Evolutionary conservation across 2,113 vertebrate species (phyloP).

Genomic region (Leiothrix lutea): DNA sequence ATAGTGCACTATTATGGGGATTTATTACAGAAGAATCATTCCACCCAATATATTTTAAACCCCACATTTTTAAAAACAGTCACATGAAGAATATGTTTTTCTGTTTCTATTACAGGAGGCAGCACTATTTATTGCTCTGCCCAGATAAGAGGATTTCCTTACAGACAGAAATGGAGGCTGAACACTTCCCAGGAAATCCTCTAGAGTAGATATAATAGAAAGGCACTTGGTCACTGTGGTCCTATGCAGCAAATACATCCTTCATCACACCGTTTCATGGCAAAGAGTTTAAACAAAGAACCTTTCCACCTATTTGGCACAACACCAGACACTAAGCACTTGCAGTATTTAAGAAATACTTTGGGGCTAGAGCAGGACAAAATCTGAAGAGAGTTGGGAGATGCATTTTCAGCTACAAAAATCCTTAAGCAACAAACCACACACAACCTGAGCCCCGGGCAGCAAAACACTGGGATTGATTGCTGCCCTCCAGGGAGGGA

Average conservation of each 20-base stretch:
- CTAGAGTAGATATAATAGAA: constrained; percentile 26
- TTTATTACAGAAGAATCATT: constrained; percentile 33
- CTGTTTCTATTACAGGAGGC: constrained; percentile 47
- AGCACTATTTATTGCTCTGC: constrained; percentile 60
- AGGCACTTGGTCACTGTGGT: constrained; percentile 17
- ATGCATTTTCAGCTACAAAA: neutral
- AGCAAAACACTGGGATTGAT: neutral
- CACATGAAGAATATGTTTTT: constrained; percentile 32
- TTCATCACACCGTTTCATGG: neutral
- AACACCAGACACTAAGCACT: neutral
- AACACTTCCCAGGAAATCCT: constrained; percentile 66
- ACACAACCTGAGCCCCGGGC: rapidly evolving
- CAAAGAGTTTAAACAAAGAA: constrained; percentile 6
- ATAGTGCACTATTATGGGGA: neutral
- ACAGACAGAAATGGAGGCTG: constrained; percentile 58
- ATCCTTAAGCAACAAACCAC: neutral
- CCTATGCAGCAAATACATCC: neutral
- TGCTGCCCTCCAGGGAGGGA: neutral
- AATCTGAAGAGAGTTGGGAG: neutral
- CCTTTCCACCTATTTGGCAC: neutral
- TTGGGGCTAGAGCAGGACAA: neutral
- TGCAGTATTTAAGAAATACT: neutral
- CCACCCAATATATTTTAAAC: neutral
- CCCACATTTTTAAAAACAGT: constrained; percentile 18
- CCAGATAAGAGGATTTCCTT: constrained; percentile 72